Percentiles rank a stretch among this genome's conserved stretches.
phyloP scores from a whole-genome alignment of 2,888 invertebrate species.

The Isotomurus palustris region DNA sequence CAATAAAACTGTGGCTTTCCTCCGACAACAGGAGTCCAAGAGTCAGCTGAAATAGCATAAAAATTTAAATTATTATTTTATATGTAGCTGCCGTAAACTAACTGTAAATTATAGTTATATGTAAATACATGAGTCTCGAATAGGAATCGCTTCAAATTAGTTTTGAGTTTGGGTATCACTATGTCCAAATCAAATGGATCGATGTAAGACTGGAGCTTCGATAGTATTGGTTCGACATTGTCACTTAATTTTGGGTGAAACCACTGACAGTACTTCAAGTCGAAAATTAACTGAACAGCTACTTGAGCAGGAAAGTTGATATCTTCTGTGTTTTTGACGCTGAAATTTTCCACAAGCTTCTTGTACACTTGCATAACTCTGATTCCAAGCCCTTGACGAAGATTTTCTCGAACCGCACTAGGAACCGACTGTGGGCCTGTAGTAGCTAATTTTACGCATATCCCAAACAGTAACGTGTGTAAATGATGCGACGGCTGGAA shows the following conservation, averaged over 20 bases:
- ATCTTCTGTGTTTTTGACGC: neutral
- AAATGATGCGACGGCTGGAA: constrained; percentile 39
- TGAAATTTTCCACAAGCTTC: constrained; percentile 8
- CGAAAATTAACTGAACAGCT: constrained; percentile 41
- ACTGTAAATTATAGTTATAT: neutral
- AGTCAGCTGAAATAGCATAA: constrained; percentile 33
- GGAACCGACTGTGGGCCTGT: constrained; percentile 44
- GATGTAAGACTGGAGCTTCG: constrained; percentile 28
- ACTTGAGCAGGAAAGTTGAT: constrained; percentile 26
- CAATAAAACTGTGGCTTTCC: constrained; percentile 45
- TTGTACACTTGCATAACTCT: constrained; percentile 27
- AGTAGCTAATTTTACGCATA: constrained; percentile 31
- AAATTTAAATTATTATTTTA: neutral
- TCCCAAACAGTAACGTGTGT: constrained; percentile 30
- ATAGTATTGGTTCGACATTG: constrained; percentile 23
- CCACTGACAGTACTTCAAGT: constrained; percentile 43
- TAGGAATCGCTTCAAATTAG: constrained; percentile 42
- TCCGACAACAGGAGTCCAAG: constrained; percentile 43
- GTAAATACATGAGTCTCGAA: constrained; percentile 43
- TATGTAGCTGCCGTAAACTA: neutral
- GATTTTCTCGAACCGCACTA: constrained; percentile 34
- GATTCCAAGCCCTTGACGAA: constrained; percentile 30
- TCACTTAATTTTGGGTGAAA: constrained; percentile 37
- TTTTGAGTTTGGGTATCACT: constrained; percentile 34
- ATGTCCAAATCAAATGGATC: constrained; percentile 46